Percentiles rank a stretch among this genome's conserved stretches.
phyloP scores from a whole-genome alignment of 2,888 invertebrate genomes.

The Uloborus plumipes region DNA sequence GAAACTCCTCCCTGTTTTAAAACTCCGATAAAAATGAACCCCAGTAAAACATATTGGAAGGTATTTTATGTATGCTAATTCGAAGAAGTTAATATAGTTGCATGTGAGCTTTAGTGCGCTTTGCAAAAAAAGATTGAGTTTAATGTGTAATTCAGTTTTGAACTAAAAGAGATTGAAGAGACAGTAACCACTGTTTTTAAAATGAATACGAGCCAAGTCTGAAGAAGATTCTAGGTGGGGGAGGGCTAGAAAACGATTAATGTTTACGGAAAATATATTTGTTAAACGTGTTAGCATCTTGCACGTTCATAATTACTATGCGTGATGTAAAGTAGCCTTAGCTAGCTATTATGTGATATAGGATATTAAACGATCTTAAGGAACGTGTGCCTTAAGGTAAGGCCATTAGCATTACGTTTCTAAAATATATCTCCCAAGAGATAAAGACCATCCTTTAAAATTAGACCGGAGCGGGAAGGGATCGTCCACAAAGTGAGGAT shows the following conservation, averaged over 20 bases:
- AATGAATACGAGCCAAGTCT: constrained; percentile 25
- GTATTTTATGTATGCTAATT: constrained; percentile 60
- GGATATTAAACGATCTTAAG: constrained; percentile 57
- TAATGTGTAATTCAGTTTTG: constrained; percentile 36
- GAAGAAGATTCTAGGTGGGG: constrained; percentile 39
- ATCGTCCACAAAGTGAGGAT: constrained; percentile 34
- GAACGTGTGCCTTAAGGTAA: constrained; percentile 54
- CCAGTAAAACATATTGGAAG: constrained; percentile 30
- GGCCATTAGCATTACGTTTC: constrained; percentile 59
- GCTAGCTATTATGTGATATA: constrained; percentile 57
- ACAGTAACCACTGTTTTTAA: constrained; percentile 48
- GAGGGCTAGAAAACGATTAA: constrained; percentile 55
- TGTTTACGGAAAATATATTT: constrained; percentile 58
- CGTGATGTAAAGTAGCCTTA: constrained; percentile 54
- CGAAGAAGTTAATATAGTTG: constrained; percentile 45
- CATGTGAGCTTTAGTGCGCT: neutral
- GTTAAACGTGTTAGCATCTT: constrained; percentile 58
- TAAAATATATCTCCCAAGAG: constrained; percentile 54
- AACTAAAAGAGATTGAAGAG: constrained; percentile 9
- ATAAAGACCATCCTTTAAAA: constrained; percentile 51
- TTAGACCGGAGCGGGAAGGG: constrained; percentile 36
- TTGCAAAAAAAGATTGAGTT: constrained; percentile 8
- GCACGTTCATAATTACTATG: constrained; percentile 59
- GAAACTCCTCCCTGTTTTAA: constrained; percentile 18
- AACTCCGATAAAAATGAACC: constrained; percentile 49